phyloP scores from a whole-genome alignment of 1,140 invertebrate genomes.

The Drosophila persimilis region DNA sequence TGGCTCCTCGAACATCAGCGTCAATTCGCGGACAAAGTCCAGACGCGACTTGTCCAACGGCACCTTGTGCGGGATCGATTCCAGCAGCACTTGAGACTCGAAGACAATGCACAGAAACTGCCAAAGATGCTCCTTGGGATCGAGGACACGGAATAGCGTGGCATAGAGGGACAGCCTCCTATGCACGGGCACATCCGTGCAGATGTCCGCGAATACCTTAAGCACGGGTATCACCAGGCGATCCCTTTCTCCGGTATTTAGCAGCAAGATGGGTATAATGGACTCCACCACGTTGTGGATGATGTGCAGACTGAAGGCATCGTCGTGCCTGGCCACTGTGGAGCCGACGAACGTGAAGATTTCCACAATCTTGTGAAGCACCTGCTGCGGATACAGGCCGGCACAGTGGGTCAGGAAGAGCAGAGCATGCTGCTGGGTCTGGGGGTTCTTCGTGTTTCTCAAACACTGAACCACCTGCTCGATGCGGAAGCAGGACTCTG shows the following conservation, averaged over 20 bases:
- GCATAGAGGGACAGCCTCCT: constrained; percentile 91
- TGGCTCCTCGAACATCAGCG: constrained; percentile 74
- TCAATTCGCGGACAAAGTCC: constrained; percentile 56
- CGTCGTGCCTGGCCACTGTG: constrained; percentile 94
- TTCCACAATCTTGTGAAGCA: constrained; percentile 95
- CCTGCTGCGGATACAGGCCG: constrained; percentile 89
- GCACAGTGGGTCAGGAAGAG: constrained; percentile 91
- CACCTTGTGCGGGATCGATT: constrained; percentile 53
- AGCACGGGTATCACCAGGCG: constrained; percentile 87
- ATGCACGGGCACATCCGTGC: constrained; percentile 95
- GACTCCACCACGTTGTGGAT: constrained; percentile 95
- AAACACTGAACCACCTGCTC: constrained; percentile 94
- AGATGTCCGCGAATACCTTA: constrained; percentile 94
- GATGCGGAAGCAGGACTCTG: constrained; percentile 88
- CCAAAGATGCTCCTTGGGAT: constrained; percentile 89
- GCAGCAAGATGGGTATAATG: constrained; percentile 92
- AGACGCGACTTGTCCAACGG: constrained; percentile 50
- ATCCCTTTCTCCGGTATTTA: constrained; percentile 32
- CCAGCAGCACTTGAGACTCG: constrained; percentile 86
- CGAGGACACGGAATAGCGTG: constrained; percentile 90
- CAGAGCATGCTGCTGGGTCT: constrained; percentile 96
- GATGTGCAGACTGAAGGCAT: constrained; percentile 96
- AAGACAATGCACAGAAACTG: constrained; percentile 89
- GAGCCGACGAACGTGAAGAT: constrained; percentile 98
- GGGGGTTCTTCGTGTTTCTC: constrained; percentile 94